A percentile compares a stretch with the other conserved stretches of the same genome.
Conservation (phyloP, 2,797 vertebrate species). For the Gadopsis bispinosus region DNA sequence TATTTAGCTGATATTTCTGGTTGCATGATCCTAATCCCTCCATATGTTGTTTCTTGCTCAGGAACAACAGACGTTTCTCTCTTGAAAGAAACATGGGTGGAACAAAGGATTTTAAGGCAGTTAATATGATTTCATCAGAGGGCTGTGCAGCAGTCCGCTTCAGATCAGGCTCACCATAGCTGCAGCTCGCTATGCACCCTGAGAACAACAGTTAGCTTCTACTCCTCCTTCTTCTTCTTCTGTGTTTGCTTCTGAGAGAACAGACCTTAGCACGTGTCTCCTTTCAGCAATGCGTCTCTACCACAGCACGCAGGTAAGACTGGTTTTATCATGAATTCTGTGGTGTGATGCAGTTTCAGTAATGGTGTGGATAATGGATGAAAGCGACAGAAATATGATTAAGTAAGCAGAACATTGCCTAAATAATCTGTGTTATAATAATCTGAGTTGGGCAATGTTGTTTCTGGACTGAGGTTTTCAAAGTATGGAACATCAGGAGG, state of each 20-base stretch:
- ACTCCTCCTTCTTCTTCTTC: neutral
- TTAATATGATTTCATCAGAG: slow-evolving; percentile 65
- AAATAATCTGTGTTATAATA: neutral
- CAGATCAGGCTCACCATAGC: slow-evolving; percentile 22
- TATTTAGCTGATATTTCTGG: slow-evolving; percentile 4
- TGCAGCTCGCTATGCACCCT: neutral
- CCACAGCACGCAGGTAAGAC: slow-evolving; percentile 64
- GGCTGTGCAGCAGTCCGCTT: slow-evolving; percentile 44
- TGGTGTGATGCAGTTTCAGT: neutral
- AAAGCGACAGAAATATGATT: neutral
- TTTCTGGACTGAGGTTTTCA: neutral
- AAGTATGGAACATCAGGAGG: neutral
- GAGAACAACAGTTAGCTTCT: slow-evolving; percentile 7
- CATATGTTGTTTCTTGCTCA: slow-evolving; percentile 29
- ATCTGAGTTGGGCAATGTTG: neutral
- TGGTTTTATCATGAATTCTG: neutral
- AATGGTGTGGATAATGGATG: neutral
- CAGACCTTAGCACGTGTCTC: neutral
- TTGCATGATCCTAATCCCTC: slow-evolving; percentile 31
- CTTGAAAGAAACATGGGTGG: slow-evolving; percentile 7
- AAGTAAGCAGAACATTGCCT: neutral
- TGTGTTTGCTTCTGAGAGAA: neutral
- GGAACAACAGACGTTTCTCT: slow-evolving; percentile 58
- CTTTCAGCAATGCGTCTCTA: slow-evolving; percentile 64
- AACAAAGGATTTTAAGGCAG: slow-evolving; percentile 45